A percentile compares a stretch with the other conserved stretches of the same genome.
Conservation (phyloP, 2,797 vertebrate species). For the Agapornis canus region DNA sequence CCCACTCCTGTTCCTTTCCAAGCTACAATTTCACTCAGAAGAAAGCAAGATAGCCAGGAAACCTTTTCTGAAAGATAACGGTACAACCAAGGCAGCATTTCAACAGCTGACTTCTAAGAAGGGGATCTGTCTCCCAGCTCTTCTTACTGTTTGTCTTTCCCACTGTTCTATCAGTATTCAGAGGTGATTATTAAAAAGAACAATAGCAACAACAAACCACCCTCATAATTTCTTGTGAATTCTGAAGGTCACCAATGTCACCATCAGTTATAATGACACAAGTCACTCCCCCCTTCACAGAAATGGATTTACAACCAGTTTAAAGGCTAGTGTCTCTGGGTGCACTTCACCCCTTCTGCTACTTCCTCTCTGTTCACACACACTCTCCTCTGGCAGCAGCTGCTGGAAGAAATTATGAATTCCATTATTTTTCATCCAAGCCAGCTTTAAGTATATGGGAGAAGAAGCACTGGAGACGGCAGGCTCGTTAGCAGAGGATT, state of each 20-base stretch:
- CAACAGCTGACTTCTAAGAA: background rate
- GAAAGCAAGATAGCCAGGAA: background rate
- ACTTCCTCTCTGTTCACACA: background rate
- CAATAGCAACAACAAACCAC: background rate
- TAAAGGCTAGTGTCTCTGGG: background rate
- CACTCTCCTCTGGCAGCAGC: constrained; percentile 22
- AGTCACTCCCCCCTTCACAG: constrained; percentile 32
- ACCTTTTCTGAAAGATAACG: background rate
- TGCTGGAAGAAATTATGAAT: constrained; percentile 52
- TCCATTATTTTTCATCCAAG: constrained; percentile 59
- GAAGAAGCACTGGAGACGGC: background rate
- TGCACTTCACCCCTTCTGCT: constrained; percentile 20
- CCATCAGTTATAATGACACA: constrained; percentile 20
- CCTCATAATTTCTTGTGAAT: constrained; percentile 39
- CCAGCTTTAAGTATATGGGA: constrained; percentile 15
- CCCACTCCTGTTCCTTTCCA: background rate
- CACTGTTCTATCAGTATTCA: background rate
- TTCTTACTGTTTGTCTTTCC: background rate
- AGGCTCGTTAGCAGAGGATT: constrained; percentile 45
- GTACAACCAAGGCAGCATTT: background rate
- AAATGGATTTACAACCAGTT: constrained; percentile 46
- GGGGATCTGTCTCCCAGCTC: background rate
- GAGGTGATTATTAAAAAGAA: constrained; percentile 39
- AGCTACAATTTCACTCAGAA: background rate
- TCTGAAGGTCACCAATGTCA: constrained; percentile 53